Evolutionary conservation across 2,797 vertebrate species (phyloP).

Genomic region (Acanthurus leucopareius): DNA sequence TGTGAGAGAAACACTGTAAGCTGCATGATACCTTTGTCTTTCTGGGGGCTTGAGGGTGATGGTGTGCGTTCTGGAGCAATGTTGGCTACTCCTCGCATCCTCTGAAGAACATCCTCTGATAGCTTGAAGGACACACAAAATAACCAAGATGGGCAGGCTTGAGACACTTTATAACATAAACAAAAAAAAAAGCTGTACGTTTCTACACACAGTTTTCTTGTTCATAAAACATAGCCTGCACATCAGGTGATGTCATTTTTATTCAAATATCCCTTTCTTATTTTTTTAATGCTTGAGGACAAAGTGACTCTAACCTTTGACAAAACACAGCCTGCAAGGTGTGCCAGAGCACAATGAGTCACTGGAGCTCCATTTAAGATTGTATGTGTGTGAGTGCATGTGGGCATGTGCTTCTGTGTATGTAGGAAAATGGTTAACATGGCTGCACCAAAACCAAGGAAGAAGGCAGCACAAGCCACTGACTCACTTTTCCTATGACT

Average conservation of each 20-base stretch:
- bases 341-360: not conserved
- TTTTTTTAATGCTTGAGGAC: not conserved
- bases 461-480: conserved; percentile 40
- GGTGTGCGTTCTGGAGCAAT: conserved; percentile 66
- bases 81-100: conserved; percentile 88
- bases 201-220: too few relatives aligned
- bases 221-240: not conserved
- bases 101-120: conserved; percentile 92
- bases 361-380: too few relatives aligned
- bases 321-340: conserved; percentile 5
- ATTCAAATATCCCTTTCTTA: conserved; percentile 2
- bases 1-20: not conserved
- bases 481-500: conserved; percentile 76
- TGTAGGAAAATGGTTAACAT: conserved; percentile 45
- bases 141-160: not conserved
- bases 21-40: conserved; percentile 65
- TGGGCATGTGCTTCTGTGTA: not conserved
- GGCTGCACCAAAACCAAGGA: conserved; percentile 50
- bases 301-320: not conserved
- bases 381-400: not conserved
- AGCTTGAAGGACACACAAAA: conserved; percentile 80
- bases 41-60: conserved; percentile 55
- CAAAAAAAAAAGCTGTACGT: not conserved
- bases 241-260: not conserved
- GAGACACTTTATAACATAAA: not conserved